Evolutionary conservation across 2,888 invertebrate species (phyloP), one percentile per base, ranked within the genome.

Genomic region (Rhingia rostrata): DNA sequence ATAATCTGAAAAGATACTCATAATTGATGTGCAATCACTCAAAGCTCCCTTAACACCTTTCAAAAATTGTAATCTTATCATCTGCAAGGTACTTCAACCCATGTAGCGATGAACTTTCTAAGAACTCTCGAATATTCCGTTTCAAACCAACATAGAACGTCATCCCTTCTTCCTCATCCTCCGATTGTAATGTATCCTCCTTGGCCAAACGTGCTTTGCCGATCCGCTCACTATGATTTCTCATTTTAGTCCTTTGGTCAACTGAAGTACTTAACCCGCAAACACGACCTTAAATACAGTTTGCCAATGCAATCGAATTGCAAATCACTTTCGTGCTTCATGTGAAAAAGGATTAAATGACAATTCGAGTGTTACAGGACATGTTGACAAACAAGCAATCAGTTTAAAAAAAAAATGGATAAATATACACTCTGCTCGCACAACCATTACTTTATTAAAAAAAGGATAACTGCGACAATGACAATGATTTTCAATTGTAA

Each of bases 1-100:
- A 96, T 63, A 94, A 91, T 88, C 96, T 95, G 84, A 0, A 88
- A 86, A 63, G 0, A n/a, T 9, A 10, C 22, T 22, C 22, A 22
- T 6, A 4, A 4, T 22, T 6, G 3, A 9, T 9, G n/a, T 12
- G 2, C 10, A 9, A 12, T 3, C 12, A 7, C 0, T 5, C 22
- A 37, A 7, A 2, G 22, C 12, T 10, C 14, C 14, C 12, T 61
- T 14, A 35, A 32, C 4, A 90, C 90, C 91, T 89, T 77, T 91
- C 91, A 0, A 89, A 87, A 51, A 90, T 87, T 0, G 91, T 89
- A 3, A 91, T 89, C 10, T 88, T 86, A 39, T 89, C 89, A 78
- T 91, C 91, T 0, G 96, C 96, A 33, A 96, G 93, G 88, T 96
- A 96, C 88, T 95, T 94, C 6, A 96, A 92, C 0, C 96, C 96